phyloP scores from a whole-genome alignment of 1,140 invertebrate genomes.

The Andrena cerasifolii region DNA sequence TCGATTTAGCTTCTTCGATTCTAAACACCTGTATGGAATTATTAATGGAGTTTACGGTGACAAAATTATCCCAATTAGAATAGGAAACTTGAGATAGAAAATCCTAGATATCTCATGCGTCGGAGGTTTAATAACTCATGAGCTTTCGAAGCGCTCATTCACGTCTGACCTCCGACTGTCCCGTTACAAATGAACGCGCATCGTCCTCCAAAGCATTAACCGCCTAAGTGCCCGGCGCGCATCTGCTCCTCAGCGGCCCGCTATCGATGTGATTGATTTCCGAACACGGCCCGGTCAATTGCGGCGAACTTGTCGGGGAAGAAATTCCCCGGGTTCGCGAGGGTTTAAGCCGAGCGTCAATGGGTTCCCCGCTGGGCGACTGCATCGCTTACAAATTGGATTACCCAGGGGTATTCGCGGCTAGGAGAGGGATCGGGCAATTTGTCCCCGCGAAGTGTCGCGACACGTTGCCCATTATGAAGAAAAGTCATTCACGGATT shows the following conservation, averaged over 20 bases:
- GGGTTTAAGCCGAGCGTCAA: constrained; percentile 57
- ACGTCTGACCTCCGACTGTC: background rate
- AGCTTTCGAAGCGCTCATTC: background rate
- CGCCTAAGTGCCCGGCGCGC: constrained; percentile 4
- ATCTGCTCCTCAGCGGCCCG: background rate
- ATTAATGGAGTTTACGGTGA: no score
- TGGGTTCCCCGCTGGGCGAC: constrained; percentile 61
- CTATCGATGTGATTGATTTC: constrained; percentile 43
- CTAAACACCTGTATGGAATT: no score
- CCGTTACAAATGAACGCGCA: constrained; percentile 15
- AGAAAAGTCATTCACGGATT: constrained; percentile 43
- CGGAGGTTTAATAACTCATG: no score
- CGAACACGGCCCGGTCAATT: constrained; percentile 17
- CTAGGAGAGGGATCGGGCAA: constrained; percentile 48
- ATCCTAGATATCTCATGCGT: no score
- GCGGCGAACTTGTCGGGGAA: constrained; percentile 18
- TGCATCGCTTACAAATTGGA: constrained; percentile 64
- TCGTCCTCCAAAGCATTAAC: constrained; percentile 18
- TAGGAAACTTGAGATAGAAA: no score
- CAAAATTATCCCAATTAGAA: no score
- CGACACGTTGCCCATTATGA: constrained; percentile 11
- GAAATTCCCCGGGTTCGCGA: constrained; percentile 29
- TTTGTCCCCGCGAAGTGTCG: constrained; percentile 57
- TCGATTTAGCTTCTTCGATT: no score
- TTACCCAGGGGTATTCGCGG: constrained; percentile 48